Evolutionary conservation across 1,140 invertebrate genomes (phyloP), one percentile per base, ranked within the genome.

Genomic region (Formica exsecta): DNA sequence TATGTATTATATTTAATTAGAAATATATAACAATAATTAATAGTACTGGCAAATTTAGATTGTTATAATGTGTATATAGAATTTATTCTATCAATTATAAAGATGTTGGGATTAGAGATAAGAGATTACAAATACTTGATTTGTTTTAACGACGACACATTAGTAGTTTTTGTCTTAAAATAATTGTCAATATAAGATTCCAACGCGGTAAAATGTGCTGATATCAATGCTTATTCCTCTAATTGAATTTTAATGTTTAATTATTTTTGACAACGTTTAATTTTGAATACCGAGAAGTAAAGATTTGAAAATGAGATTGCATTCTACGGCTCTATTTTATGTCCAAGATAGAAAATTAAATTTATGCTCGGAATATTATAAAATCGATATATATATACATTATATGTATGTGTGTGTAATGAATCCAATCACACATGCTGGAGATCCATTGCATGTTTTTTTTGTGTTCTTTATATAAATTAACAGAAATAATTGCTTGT

Each of bases 401-500:
- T 38, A 5, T 38, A 7, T 38, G 38, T 44, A 11, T 51, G 16
- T 19, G 16, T 51, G 48, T 51, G 16, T 57, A 51, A 38, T 74
- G 1, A 3, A 74, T n/a, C 3, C 8, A 4, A 57, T 19, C 54
- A 22, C 61, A 61, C 19, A 36, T 54, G 8, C 19, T 16, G 2
- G 16, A 54, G 3, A 64, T 76, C 22, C 25, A 44, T 29, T 29
- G 71, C 7, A 51, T 25, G 29, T 22, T 29, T 19, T 76, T 62
- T 29, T 76, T 62, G 19, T 0, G 29, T 1, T 19, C 41, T 6
- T 16, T 6, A 57, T 25, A 11, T 64, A 77, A 44, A 32, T 80
- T 41, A 44, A 62, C 9, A 44, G 7, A 81, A 81, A 59, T 19
- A 44, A 83, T 22, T 32, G 13, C 9, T 81, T 44, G 13, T 6